Conservation (phyloP, 1,140 invertebrate species). For the Papilio polyxenes region DNA sequence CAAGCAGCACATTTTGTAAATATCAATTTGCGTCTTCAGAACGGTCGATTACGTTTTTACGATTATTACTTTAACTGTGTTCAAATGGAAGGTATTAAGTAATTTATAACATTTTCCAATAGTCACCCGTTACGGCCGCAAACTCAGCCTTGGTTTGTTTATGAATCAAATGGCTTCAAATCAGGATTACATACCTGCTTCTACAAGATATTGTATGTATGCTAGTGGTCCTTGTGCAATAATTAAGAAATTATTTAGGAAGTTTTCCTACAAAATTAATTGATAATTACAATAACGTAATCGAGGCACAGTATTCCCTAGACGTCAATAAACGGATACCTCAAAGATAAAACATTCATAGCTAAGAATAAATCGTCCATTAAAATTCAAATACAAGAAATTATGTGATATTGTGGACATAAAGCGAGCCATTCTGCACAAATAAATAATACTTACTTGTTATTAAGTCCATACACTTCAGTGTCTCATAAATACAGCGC, state of each 20-base stretch:
- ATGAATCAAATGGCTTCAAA: neutral
- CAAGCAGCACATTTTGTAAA: neutral
- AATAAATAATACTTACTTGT: slow-evolving; percentile 28
- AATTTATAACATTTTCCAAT: neutral
- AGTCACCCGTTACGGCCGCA: neutral
- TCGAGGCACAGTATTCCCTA: neutral
- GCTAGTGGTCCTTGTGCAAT: too few species aligned
- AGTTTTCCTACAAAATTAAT: too few species aligned
- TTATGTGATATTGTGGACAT: slow-evolving; percentile 10
- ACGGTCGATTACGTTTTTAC: slow-evolving; percentile 14
- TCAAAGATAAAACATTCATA: neutral
- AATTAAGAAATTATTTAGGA: too few species aligned
- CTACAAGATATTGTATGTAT: too few species aligned
- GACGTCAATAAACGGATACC: neutral
- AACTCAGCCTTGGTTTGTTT: neutral
- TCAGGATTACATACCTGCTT: too few species aligned
- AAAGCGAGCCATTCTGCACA: slow-evolving; percentile 10
- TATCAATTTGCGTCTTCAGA: slow-evolving; percentile 10
- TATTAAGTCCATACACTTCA: neutral
- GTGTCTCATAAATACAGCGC: slow-evolving; percentile 1
- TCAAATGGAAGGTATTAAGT: neutral
- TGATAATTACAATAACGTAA: too few species aligned
- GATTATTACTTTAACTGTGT: neutral
- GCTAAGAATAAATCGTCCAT: neutral
- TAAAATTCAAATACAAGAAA: slow-evolving; percentile 17